These are phyloP conservation scores for Sitta europaea DNA, from an alignment of 2,113 vertebrate species.

Conservation along the genomic window DNA sequence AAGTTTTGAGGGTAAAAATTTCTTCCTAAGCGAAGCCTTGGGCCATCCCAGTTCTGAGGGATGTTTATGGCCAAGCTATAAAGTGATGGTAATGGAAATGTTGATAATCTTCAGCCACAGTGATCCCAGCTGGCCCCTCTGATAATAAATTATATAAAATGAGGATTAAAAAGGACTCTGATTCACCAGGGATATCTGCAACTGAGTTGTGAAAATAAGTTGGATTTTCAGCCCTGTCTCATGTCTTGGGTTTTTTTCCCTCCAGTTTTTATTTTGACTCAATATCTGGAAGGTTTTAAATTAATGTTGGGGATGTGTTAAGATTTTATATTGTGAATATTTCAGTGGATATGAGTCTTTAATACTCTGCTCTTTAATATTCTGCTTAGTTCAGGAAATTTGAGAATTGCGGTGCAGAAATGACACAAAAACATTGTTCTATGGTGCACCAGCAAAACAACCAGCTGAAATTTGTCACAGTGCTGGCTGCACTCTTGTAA, in stretches of 20 bases:
- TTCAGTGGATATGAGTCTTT: background rate
- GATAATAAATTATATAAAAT: background rate
- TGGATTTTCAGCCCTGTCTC: background rate
- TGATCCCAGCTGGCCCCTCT: background rate
- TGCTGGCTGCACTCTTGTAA: background rate
- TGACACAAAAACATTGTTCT: background rate
- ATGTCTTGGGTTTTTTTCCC: fast-evolving
- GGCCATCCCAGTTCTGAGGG: background rate
- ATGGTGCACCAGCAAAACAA: background rate
- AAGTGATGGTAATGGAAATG: background rate
- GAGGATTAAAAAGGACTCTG: background rate
- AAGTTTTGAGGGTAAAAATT: background rate
- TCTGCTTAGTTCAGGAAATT: background rate
- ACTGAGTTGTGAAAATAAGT: background rate
- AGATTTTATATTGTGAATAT: background rate
- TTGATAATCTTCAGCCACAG: background rate
- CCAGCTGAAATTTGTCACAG: background rate
- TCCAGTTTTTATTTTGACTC: background rate
- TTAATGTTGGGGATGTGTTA: background rate
- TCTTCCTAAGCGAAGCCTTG: background rate
- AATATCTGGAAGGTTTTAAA: background rate
- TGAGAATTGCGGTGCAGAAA: background rate
- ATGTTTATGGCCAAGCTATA: background rate
- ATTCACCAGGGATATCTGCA: background rate
- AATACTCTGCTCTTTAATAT: background rate